Conservation (phyloP, 2,113 vertebrate species). For the Halichoerus grypus region DNA sequence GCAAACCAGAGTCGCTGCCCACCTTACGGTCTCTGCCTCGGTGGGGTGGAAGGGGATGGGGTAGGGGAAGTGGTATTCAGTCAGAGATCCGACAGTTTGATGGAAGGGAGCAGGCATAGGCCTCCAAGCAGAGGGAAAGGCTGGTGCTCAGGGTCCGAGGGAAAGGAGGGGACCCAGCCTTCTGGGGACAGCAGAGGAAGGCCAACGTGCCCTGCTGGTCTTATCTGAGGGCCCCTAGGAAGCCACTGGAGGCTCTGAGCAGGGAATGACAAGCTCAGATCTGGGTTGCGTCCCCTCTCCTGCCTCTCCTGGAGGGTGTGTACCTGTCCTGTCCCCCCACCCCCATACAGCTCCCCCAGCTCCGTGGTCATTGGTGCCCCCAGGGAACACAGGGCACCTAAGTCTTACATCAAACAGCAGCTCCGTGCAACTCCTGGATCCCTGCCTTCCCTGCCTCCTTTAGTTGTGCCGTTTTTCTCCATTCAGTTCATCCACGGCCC, state of each 20-base stretch:
- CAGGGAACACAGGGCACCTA: neutral
- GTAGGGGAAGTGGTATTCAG: neutral
- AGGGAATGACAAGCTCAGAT: neutral
- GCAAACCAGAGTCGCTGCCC: neutral
- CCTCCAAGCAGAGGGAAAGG: neutral
- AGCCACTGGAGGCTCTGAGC: neutral
- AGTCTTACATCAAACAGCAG: neutral
- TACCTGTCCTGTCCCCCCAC: neutral
- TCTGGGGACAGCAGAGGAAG: neutral
- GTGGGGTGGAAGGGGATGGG: too few relatives aligned
- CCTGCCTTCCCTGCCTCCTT: neutral
- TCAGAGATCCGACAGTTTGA: neutral
- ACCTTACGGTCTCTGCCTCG: neutral
- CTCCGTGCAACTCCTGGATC: neutral
- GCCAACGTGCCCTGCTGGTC: neutral
- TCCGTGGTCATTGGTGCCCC: rapidly evolving
- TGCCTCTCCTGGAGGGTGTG: neutral
- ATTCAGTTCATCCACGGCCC: neutral
- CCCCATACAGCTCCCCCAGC: too few relatives aligned
- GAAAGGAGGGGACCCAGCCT: neutral
- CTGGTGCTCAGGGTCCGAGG: neutral
- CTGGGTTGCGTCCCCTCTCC: neutral
- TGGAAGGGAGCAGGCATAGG: neutral
- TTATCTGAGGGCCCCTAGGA: neutral
- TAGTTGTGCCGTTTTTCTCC: neutral